A percentile compares a stretch with the other conserved stretches of the same genome.
phyloP scores from a whole-genome alignment of 2,888 invertebrate genomes.

The Ophion costatus region DNA sequence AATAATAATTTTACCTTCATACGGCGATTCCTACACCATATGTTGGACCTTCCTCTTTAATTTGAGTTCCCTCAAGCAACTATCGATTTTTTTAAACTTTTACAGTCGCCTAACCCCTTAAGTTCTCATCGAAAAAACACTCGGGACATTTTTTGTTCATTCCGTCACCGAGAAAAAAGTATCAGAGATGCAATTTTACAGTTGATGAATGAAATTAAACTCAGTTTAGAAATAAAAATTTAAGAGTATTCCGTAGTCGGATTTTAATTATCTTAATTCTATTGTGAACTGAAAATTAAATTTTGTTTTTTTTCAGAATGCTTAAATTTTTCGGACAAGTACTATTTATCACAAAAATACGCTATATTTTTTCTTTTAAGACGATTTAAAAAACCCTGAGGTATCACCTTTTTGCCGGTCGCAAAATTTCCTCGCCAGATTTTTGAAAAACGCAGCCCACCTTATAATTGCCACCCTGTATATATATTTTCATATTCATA shows the following conservation, averaged over 20 bases:
- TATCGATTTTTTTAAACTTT: no score
- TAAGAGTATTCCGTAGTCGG: neutral
- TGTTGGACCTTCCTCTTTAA: no score
- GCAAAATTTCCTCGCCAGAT: neutral
- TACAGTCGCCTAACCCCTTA: no score
- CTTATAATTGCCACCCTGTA: neutral
- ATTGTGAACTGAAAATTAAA: neutral
- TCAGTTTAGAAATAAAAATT: neutral
- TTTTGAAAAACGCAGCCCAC: neutral
- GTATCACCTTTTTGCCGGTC: neutral
- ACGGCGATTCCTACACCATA: no score
- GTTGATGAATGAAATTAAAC: neutral
- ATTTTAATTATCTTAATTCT: neutral
- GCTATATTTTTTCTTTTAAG: neutral
- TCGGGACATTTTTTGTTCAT: neutral
- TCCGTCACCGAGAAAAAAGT: neutral
- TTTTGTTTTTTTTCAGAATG: neutral
- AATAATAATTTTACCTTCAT: no score
- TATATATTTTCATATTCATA: neutral
- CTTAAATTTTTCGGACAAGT: neutral
- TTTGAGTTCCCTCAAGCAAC: no score
- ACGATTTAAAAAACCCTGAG: no score
- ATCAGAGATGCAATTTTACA: neutral
- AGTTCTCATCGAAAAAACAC: neutral
- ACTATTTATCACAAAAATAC: neutral